A percentile compares a stretch with the other conserved stretches of the same genome.
Conservation (phyloP, 2,888 invertebrate genomes). For the Cataglyphis albicans region DNA sequence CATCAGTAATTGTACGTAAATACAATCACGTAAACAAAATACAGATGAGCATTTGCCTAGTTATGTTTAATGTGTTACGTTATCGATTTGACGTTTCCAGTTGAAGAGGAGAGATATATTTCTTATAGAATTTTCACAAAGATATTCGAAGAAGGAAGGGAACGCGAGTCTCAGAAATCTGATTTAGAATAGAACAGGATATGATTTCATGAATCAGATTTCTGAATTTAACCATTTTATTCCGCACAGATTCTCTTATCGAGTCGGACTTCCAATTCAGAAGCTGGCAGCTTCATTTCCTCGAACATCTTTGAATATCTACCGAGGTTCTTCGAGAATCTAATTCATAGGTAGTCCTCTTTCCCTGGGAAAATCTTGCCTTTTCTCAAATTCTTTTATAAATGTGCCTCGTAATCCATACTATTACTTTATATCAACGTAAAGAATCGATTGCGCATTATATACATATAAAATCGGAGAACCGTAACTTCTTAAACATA, state of each 20-base stretch:
- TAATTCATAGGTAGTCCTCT: background rate
- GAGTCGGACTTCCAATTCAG: background rate
- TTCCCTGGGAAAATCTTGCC: background rate
- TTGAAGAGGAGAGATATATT: background rate
- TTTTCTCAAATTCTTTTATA: background rate
- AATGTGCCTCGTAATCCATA: background rate
- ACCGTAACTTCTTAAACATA: background rate
- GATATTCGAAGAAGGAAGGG: background rate
- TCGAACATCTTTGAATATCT: background rate
- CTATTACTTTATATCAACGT: background rate
- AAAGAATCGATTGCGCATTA: background rate
- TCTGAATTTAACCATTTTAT: constrained; percentile 19
- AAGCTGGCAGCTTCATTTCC: constrained; percentile 29
- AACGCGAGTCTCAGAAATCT: background rate
- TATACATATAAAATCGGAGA: background rate
- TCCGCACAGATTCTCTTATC: background rate
- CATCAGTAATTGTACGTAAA: constrained; percentile 21
- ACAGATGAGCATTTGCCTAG: background rate
- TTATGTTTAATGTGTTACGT: background rate
- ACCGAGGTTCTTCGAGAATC: background rate
- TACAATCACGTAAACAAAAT: constrained; percentile 10
- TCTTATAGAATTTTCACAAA: background rate
- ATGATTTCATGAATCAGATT: constrained; percentile 5
- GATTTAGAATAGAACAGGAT: constrained; percentile 8
- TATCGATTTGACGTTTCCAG: background rate